phyloP scores from a whole-genome alignment of 2,888 invertebrate species.

The Mythimna ferrago region DNA sequence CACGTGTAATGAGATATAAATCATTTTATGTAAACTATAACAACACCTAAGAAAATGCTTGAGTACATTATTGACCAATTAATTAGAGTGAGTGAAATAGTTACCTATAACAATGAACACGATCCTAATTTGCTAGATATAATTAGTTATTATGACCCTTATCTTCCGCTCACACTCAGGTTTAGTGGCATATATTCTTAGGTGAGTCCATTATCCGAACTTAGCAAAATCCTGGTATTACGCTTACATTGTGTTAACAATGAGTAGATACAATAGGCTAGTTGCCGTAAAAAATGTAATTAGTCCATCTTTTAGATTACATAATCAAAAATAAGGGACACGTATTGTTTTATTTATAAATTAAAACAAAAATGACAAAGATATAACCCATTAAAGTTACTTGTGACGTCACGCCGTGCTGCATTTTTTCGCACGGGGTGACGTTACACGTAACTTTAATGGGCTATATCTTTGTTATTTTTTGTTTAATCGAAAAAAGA shows the following conservation, averaged over 20 bases:
- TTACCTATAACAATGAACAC: background rate
- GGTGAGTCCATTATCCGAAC: background rate
- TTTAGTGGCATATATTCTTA: background rate
- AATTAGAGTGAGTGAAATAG: background rate
- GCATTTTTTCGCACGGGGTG: too few species aligned
- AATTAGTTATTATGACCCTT: slow-evolving; percentile 36
- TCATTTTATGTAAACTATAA: too few species aligned
- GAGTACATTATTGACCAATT: background rate
- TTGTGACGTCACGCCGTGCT: too few species aligned
- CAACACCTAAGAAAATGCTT: background rate
- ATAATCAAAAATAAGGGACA: too few species aligned
- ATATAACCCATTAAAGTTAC: too few species aligned
- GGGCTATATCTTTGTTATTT: too few species aligned
- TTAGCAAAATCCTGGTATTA: background rate
- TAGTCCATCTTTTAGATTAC: too few species aligned
- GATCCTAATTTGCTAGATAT: slow-evolving; percentile 15
- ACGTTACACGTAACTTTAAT: too few species aligned
- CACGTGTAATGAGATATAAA: background rate
- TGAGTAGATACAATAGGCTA: background rate
- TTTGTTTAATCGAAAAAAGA: too few species aligned
- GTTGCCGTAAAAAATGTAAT: too few species aligned
- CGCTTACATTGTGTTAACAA: background rate
- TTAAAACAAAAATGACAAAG: too few species aligned
- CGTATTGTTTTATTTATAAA: too few species aligned
- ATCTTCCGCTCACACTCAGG: slow-evolving; percentile 34